Conservation (phyloP, 2,888 invertebrate species). For the Biston stratarius region DNA sequence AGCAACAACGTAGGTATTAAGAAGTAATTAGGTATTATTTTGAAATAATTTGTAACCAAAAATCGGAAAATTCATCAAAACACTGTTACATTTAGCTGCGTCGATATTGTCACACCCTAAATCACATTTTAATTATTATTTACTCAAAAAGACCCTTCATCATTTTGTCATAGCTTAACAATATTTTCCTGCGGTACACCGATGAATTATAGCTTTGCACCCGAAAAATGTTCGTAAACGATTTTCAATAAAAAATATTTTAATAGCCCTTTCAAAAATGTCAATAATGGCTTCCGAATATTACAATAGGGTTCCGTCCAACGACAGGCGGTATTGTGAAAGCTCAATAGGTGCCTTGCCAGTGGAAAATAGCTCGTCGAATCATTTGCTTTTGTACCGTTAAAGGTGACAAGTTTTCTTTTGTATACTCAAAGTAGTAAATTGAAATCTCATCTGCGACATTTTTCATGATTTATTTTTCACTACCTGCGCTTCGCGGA, state of each 20-base stretch:
- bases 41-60: too few species aligned
- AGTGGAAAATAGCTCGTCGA: constrained; percentile 77
- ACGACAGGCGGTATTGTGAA: constrained; percentile 76
- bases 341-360: constrained; percentile 72
- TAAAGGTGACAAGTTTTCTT: constrained; percentile 71
- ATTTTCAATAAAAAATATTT: constrained; percentile 76
- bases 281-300: constrained; percentile 82
- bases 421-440: constrained; percentile 60
- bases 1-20: too few species aligned
- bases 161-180: constrained; percentile 48
- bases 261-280: constrained; percentile 82
- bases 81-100: not conserved
- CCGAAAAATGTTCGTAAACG: constrained; percentile 64
- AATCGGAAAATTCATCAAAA: constrained; percentile 1
- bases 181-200: constrained; percentile 52
- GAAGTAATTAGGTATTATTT: too few species aligned
- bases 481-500: too few species aligned
- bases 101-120: not conserved
- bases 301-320: constrained; percentile 80
- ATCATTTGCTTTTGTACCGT: constrained; percentile 70
- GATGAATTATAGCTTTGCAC: constrained; percentile 58
- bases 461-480: constrained; percentile 39
- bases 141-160: constrained; percentile 41
- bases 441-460: constrained; percentile 65
- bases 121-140: constrained; percentile 33